Percentiles rank a stretch among this genome's conserved stretches.
phyloP scores from a whole-genome alignment of 2,113 vertebrate species.

The Oophaga pumilio region DNA sequence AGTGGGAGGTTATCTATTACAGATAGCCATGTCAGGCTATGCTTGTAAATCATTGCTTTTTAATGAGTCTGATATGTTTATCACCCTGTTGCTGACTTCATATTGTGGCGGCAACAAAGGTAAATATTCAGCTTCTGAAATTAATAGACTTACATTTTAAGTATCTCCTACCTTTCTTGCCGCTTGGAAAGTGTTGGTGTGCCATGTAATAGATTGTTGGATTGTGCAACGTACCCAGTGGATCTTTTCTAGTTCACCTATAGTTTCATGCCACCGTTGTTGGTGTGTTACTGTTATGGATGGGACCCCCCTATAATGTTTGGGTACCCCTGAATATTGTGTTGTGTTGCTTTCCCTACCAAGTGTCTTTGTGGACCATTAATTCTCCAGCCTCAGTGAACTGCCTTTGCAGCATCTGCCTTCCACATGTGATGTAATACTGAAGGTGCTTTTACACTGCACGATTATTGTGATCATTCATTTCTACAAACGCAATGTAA shows the following conservation, averaged over 20 bases:
- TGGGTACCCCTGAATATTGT: not conserved
- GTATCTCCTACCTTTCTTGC: too few relatives aligned
- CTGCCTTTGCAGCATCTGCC: too few relatives aligned
- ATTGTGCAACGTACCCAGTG: not conserved
- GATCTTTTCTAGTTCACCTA: not conserved
- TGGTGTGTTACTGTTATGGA: not conserved
- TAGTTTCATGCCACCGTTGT: too few relatives aligned
- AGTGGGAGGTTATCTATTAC: slow-evolving; percentile 12
- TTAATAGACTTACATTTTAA: too few relatives aligned
- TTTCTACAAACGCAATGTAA: too few relatives aligned
- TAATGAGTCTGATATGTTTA: not conserved
- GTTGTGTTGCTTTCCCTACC: too few relatives aligned
- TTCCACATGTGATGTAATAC: too few relatives aligned
- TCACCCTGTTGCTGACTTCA: not conserved
- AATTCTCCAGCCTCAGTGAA: too few relatives aligned
- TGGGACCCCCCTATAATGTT: not conserved
- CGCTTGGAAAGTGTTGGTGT: not conserved
- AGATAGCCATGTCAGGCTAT: not conserved
- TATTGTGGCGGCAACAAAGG: not conserved
- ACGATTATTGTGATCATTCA: too few relatives aligned
- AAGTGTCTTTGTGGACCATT: not conserved
- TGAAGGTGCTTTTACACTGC: too few relatives aligned
- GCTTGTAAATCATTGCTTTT: not conserved
- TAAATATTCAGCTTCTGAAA: not conserved
- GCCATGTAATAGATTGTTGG: not conserved